Conservation (phyloP, 2,797 vertebrate species). For the Rallus crepitans region DNA sequence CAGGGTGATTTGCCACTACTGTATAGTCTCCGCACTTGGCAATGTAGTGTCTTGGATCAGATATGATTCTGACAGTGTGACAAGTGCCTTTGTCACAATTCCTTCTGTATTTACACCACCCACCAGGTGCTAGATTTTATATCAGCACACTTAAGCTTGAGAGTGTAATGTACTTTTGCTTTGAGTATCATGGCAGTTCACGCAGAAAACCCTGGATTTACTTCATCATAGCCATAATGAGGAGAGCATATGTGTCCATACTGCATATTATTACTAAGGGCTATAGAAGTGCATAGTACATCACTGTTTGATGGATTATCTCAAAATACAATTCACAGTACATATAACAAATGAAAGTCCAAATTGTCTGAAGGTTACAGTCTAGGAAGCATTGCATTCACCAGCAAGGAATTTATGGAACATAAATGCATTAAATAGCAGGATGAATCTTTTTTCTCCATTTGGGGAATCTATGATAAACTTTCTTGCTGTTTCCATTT, state of each 20-base stretch:
- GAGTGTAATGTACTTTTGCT: constrained; percentile 42
- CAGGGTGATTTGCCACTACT: background rate
- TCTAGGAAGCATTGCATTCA: background rate
- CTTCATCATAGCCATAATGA: constrained; percentile 13
- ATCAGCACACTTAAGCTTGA: background rate
- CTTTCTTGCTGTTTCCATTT: background rate
- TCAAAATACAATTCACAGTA: background rate
- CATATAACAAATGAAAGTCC: background rate
- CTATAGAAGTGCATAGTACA: background rate
- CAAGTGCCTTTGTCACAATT: constrained; percentile 10
- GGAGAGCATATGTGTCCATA: constrained; percentile 12
- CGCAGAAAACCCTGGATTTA: constrained; percentile 61
- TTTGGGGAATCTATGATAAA: background rate
- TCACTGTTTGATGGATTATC: background rate
- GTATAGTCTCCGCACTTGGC: background rate
- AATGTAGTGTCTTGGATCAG: background rate
- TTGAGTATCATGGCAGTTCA: constrained; percentile 56
- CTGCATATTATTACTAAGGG: constrained; percentile 48
- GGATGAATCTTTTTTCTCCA: background rate
- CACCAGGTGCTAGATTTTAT: background rate
- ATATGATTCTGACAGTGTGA: background rate
- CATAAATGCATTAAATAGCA: background rate
- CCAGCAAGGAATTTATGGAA: background rate
- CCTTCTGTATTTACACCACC: background rate
- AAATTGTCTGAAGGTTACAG: background rate